Conservation (phyloP, 2,113 vertebrate species). For the Camelus bactrianus region DNA sequence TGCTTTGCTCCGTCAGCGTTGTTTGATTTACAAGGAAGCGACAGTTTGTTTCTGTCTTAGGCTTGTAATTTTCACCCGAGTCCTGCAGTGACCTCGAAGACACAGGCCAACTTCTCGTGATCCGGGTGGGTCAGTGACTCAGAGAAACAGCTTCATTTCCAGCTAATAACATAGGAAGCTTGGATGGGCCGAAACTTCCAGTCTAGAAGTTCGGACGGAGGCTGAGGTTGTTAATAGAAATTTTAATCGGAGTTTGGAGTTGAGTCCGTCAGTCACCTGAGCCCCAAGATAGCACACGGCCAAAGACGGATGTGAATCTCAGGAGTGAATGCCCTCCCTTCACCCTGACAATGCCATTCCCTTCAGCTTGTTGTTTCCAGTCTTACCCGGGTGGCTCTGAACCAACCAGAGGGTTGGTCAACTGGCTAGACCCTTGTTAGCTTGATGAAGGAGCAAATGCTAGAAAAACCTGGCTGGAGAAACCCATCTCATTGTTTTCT, state of each 20-base stretch:
- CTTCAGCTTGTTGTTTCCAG: not conserved
- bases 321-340: not conserved
- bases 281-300: too few relatives aligned
- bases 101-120: not conserved
- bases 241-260: not conserved
- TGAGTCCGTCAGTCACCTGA: not conserved
- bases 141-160: not conserved
- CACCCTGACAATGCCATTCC: not conserved
- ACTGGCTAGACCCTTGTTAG: not conserved
- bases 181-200: not conserved
- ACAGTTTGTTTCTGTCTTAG: slow-evolving; percentile 74
- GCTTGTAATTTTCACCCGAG: slow-evolving; percentile 49
- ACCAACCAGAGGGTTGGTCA: not conserved
- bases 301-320: not conserved
- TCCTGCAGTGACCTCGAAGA: slow-evolving; percentile 58
- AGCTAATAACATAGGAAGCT: not conserved
- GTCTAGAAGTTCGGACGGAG: not conserved
- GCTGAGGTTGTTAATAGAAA: not conserved
- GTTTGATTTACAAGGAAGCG: slow-evolving; percentile 79
- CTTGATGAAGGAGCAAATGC: not conserved
- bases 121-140: not conserved
- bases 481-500: not conserved
- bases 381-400: not conserved
- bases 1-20: slow-evolving; percentile 54
- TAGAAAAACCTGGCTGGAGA: not conserved